Evolutionary conservation across 2,113 vertebrate genomes (phyloP).

Genomic region (Thunnus maccoyii): DNA sequence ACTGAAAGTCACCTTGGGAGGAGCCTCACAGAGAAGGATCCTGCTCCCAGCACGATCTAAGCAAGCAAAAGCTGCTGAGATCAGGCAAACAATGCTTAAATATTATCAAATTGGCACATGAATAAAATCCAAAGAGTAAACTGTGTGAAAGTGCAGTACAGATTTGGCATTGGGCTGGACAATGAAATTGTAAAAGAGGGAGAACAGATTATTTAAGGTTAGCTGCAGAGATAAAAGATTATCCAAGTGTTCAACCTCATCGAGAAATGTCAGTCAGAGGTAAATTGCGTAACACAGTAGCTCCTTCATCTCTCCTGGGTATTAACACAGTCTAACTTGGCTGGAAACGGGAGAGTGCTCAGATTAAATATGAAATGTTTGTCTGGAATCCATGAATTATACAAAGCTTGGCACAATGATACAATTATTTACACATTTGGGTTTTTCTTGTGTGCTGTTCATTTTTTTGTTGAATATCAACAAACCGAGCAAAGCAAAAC

Average conservation of each 20-base stretch:
- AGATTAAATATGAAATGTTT: slow-evolving; percentile 70
- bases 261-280: slow-evolving; percentile 39
- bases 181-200: slow-evolving; percentile 18
- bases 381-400: slow-evolving; percentile 57
- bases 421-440: slow-evolving; percentile 55
- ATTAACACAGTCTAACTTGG: slow-evolving; percentile 63
- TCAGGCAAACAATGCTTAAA: slow-evolving; percentile 43
- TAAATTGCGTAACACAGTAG: slow-evolving; percentile 51
- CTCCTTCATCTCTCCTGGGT: slow-evolving; percentile 53
- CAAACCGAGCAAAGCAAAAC: slow-evolving; percentile 66
- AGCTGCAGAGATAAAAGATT: slow-evolving; percentile 38
- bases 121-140: slow-evolving; percentile 42
- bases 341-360: slow-evolving; percentile 42
- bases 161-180: slow-evolving; percentile 4
- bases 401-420: slow-evolving; percentile 56
- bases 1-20: slow-evolving; percentile 44
- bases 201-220: slow-evolving; percentile 45
- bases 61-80: slow-evolving; percentile 24
- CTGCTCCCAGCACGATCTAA: slow-evolving; percentile 7
- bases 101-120: slow-evolving; percentile 44
- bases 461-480: slow-evolving; percentile 63
- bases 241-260: slow-evolving; percentile 12
- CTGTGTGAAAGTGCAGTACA: neutral
- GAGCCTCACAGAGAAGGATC: neutral
- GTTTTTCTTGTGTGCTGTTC: slow-evolving; percentile 37